Evolutionary conservation across 1,140 invertebrate species (phyloP), one percentile per base, ranked within the genome.

Genomic region (Aphis gossypii): DNA sequence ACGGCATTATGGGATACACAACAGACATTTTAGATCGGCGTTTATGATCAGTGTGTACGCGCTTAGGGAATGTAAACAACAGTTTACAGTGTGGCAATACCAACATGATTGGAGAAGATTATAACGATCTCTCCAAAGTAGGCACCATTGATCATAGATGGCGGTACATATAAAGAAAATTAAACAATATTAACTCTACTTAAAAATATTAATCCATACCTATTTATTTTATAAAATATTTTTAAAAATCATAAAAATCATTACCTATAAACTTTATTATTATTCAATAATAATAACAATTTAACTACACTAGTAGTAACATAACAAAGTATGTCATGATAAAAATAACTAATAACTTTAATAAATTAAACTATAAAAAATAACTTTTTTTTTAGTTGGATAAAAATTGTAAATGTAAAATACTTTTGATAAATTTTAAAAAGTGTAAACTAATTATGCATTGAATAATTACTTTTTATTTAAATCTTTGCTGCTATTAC

Each of bases 1-100:
- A 93, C 84, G 11, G 48, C 44, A 76, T 68, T 9, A 68, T 25
- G 56, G 56, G 51, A 89, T 20, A 90, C 25, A 92, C 92, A 93
- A 93, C 92, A 93, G 92, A 93, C 92, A 93, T 93, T 93, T 93
- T 93, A 86, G 92, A 84, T 93, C 92, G 92, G 92, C 92, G 82
- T 93, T 93, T 86, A 6, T 6, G 25, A 93, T 23, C 92, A 93
- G 92, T 93, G 92, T 68, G 46, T 30, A n/a, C 82, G 54, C 76
- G 14, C 30, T n/a, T 38, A 84, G 92, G 91, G 82, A 93, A 93
- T 86, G 82, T 93, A 93, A 93, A 93, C 82, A 93, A 83, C 2
- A 60, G 14, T 76, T 76, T 48, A 51, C 4, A 86, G 35, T 60
- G 35, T 92, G 9, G 46, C 9, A 92, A 83, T 92, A 83, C 90